phyloP scores from a whole-genome alignment of 2,888 invertebrate genomes.

The Agrotis exclamationis region DNA sequence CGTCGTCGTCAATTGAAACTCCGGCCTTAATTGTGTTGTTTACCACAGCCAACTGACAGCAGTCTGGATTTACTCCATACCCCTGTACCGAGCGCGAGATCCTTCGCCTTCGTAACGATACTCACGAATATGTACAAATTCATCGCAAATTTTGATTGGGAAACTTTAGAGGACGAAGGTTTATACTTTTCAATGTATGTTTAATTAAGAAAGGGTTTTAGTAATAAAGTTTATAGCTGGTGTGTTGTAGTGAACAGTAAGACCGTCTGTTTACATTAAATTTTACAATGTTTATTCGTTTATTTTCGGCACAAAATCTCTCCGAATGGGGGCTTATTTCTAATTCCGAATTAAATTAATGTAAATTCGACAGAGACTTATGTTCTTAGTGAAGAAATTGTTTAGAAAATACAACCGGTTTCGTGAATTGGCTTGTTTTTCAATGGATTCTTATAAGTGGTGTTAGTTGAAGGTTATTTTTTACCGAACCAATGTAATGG shows the following conservation, averaged over 20 bases:
- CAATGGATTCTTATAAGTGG: slow-evolving; percentile 28
- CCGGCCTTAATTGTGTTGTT: slow-evolving; percentile 82
- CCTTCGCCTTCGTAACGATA: slow-evolving; percentile 36
- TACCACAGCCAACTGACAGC: slow-evolving; percentile 75
- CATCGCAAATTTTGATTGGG: slow-evolving; percentile 30
- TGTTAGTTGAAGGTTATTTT: slow-evolving; percentile 37
- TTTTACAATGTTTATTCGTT: slow-evolving; percentile 77
- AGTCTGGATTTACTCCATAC: slow-evolving; percentile 77
- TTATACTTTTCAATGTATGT: slow-evolving; percentile 39
- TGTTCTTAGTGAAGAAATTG: slow-evolving; percentile 45
- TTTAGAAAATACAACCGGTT: slow-evolving; percentile 46
- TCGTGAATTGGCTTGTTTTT: slow-evolving; percentile 41
- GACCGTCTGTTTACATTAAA: slow-evolving; percentile 72
- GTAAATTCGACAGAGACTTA: slow-evolving; percentile 56
- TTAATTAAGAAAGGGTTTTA: slow-evolving; percentile 27
- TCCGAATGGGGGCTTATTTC: slow-evolving; percentile 67
- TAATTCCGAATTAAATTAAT: slow-evolving; percentile 62
- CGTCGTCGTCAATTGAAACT: slow-evolving; percentile 72
- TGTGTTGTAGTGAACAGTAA: slow-evolving; percentile 52
- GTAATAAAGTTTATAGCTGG: slow-evolving; percentile 8
- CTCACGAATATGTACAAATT: neutral
- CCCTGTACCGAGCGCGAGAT: slow-evolving; percentile 51
- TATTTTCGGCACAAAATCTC: slow-evolving; percentile 75
- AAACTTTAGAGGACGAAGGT: neutral
- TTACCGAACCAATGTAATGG: slow-evolving; percentile 30